Evolutionary conservation across 2,888 invertebrate genomes (phyloP), one percentile per base, ranked within the genome.

Genomic region (Tridacna gigas): DNA sequence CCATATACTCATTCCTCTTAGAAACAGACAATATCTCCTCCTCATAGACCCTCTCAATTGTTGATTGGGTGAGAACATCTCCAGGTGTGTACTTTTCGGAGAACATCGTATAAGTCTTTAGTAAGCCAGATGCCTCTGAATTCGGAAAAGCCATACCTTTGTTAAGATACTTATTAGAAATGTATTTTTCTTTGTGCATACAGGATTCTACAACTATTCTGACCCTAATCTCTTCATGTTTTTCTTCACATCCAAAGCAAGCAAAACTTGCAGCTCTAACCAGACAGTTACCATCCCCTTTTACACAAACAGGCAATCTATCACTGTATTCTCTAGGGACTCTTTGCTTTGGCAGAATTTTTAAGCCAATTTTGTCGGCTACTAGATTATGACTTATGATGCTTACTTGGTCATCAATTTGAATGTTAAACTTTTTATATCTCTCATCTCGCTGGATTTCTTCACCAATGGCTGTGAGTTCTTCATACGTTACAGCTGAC

Each of bases 211-310:
- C n/a, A 15, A 77, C 56, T 25, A 77, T 78, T 73, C 77, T 65
- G 12, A 37, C 73, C 48, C 67, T 73, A 12, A 77, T 51, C 71
- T 82, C 61, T 20, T 51, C 22, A 45, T 61, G 71, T 20, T 69
- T 67, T 18, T 80, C 47, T 75, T 80, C 69, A 37, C 71, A 37
- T 11, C 80, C 76, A 60, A 47, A 66, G 18, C 20, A 48, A 18
- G 67, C 60, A 26, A 73, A 18, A 73, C 66, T 82, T 67, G 25
- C 66, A 20, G 74, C 56, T 48, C 82, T 71, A 45, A 74, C 66
- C 3, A 77, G 61, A 45, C 67, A 82, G 78, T 66, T 65, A 7
- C 77, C 74, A 82, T 82, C 74, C 0, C 74, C 78, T n/a, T 61
- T 12, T 61, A 61, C 61, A 15, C 61, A 9, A 15, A 61, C 61